phyloP scores from a whole-genome alignment of 1,140 invertebrate genomes.

The Anthonomus grandis region DNA sequence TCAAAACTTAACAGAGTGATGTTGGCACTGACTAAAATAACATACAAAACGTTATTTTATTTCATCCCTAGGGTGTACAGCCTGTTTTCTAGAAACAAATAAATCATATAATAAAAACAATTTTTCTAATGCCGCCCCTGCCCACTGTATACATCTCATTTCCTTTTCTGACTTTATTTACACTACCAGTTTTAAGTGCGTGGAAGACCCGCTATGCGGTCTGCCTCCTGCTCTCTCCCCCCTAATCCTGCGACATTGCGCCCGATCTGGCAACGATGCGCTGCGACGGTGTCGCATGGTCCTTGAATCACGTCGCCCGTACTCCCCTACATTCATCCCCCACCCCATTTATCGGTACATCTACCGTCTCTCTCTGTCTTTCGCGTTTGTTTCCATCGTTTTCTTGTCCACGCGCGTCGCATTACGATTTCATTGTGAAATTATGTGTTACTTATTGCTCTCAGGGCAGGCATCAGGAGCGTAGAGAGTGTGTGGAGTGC shows the following conservation, averaged over 20 bases:
- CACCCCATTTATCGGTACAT: background rate
- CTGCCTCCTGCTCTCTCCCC: too few relatives aligned
- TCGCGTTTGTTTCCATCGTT: constrained; percentile 6
- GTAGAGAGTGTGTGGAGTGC: constrained; percentile 1
- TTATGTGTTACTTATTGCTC: constrained; percentile 31
- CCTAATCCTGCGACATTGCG: background rate
- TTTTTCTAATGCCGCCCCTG: too few relatives aligned
- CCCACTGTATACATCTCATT: too few relatives aligned
- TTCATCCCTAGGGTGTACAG: too few relatives aligned
- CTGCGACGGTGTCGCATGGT: constrained; percentile 23
- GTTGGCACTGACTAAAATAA: too few relatives aligned
- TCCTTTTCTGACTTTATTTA: too few relatives aligned
- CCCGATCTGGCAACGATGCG: constrained; percentile 13
- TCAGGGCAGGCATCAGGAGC: constrained; percentile 18
- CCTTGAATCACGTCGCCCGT: constrained; percentile 24
- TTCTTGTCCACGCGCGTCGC: constrained; percentile 25
- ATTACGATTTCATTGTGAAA: constrained; percentile 31
- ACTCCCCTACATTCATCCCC: constrained; percentile 27
- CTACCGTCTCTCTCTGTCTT: constrained; percentile 5
- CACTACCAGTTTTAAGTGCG: too few relatives aligned
- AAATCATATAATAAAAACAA: too few relatives aligned
- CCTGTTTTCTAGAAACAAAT: too few relatives aligned
- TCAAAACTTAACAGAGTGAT: too few relatives aligned
- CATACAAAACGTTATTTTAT: too few relatives aligned
- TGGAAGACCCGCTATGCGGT: too few relatives aligned